A percentile compares a stretch with the other conserved stretches of the same genome.
phyloP scores from a whole-genome alignment of 1,140 invertebrate genomes.

The Ditylenchus dipsaci region DNA sequence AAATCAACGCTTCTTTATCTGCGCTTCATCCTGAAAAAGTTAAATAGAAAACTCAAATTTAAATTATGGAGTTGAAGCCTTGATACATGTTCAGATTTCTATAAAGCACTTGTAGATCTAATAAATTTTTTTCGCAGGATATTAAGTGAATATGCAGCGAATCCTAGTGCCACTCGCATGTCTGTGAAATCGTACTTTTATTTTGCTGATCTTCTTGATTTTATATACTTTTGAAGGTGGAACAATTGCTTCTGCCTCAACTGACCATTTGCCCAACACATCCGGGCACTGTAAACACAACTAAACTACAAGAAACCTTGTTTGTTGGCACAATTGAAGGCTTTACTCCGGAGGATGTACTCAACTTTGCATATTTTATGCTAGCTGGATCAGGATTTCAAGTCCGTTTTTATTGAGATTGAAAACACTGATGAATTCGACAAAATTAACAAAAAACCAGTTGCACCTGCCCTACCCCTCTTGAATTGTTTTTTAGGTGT shows the following conservation, averaged over 20 bases:
- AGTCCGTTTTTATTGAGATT: not conserved
- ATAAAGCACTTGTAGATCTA: no score
- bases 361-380: conserved; percentile 37
- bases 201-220: not conserved
- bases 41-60: no score
- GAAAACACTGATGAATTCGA: no score
- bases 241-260: conserved; percentile 31
- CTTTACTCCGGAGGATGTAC: conserved; percentile 2
- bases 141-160: conserved; percentile 18
- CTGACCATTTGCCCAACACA: conserved; percentile 26
- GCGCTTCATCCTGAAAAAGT: no score
- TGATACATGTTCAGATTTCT: no score
- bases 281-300: conserved; percentile 17
- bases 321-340: conserved; percentile 2
- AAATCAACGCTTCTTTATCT: no score
- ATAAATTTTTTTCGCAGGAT: conserved; percentile 18
- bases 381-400: conserved; percentile 30
- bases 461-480: no score
- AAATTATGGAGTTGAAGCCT: no score
- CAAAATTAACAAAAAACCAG: no score
- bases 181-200: conserved; percentile 11
- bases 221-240: conserved; percentile 25
- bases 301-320: conserved; percentile 12
- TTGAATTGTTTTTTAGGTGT: no score
- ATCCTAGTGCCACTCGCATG: conserved; percentile 19